These are phyloP conservation scores for Ptiloglossa arizonensis DNA, from an alignment of 1,140 invertebrate species.

Conservation along the genomic window DNA sequence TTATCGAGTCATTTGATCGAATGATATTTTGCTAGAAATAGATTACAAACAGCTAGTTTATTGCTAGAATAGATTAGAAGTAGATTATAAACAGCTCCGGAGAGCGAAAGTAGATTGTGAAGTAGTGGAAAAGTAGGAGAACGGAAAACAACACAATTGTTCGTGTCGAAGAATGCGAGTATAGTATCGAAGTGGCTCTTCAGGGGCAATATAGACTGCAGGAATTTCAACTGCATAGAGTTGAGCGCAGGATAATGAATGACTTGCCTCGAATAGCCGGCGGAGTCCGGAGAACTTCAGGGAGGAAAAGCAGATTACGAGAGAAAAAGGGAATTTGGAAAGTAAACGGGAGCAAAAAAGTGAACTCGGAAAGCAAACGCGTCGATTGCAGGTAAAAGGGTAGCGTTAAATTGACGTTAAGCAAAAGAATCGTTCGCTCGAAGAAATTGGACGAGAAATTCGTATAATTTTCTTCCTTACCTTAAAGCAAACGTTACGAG, in stretches of 20 bases:
- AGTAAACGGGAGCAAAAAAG: not conserved
- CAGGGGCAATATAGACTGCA: conserved; percentile 20
- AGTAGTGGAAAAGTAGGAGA: not conserved
- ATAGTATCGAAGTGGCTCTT: conserved; percentile 7
- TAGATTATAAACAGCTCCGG: too few relatives aligned
- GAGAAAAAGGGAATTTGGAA: not conserved
- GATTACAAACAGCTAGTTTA: too few relatives aligned
- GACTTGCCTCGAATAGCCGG: not conserved
- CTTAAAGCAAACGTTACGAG: too few relatives aligned
- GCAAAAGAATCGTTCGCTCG: not conserved
- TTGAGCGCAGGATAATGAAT: conserved; percentile 9
- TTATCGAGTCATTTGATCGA: too few relatives aligned
- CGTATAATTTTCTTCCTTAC: too few relatives aligned
- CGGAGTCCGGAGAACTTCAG: not conserved
- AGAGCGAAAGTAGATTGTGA: not conserved
- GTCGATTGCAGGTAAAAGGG: not conserved
- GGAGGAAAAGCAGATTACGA: not conserved
- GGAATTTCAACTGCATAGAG: not conserved
- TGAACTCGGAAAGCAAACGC: not conserved
- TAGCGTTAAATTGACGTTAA: not conserved
- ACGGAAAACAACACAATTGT: too few relatives aligned
- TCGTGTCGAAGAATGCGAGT: not conserved
- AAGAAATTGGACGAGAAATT: not conserved
- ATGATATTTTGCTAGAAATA: too few relatives aligned
- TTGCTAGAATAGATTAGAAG: too few relatives aligned